Conservation (phyloP, 2,113 vertebrate species). For the Corvus moneduloides region DNA sequence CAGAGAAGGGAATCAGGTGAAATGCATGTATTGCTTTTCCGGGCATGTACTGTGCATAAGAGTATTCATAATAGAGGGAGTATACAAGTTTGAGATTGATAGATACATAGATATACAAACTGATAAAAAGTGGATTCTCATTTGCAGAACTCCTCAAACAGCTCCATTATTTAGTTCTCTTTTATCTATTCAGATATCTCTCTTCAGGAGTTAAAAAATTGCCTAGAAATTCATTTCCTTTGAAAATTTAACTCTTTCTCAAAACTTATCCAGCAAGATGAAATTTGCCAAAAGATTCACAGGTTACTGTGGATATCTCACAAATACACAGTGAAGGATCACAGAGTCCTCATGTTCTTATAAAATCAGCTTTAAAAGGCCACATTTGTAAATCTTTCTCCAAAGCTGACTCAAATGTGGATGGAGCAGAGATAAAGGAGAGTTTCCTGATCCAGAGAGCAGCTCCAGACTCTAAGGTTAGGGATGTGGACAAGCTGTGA, state of each 20-base stretch:
- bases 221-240: neutral
- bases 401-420: neutral
- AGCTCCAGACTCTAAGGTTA: neutral
- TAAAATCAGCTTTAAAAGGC: neutral
- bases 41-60: neutral
- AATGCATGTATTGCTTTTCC: neutral
- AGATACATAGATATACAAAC: constrained; percentile 29
- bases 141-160: neutral
- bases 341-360: neutral
- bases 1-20: neutral
- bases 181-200: neutral
- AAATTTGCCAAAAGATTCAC: neutral
- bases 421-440: neutral
- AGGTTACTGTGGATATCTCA: neutral
- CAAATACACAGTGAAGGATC: neutral
- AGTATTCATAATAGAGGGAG: neutral
- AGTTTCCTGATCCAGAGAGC: neutral
- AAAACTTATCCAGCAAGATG: neutral
- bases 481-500: accelerated
- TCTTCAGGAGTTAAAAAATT: neutral
- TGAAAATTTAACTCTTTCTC: neutral
- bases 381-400: neutral
- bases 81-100: neutral
- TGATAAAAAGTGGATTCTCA: constrained; percentile 25
- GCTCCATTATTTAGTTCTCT: neutral